Evolutionary conservation across 1,140 invertebrate genomes (phyloP).

Genomic region (Andrena cerasifolii): DNA sequence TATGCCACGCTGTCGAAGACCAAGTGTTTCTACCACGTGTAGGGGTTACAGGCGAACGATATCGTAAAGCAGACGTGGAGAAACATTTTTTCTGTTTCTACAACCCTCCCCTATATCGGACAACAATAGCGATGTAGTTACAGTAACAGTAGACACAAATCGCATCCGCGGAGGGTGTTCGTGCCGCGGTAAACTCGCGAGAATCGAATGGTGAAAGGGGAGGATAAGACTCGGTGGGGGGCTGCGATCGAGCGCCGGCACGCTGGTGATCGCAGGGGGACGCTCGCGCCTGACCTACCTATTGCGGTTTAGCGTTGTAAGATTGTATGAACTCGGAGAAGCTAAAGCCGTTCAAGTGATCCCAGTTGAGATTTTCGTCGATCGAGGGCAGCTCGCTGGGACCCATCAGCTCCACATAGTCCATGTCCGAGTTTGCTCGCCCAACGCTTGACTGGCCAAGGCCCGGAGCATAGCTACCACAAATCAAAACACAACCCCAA

Average conservation of each 20-base stretch:
- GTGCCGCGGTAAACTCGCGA: background rate
- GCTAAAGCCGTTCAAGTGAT: slow-evolving; percentile 74
- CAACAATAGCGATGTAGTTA: background rate
- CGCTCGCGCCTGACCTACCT: slow-evolving; percentile 64
- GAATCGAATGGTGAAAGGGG: slow-evolving; percentile 20
- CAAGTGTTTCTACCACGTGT: background rate
- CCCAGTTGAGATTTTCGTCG: slow-evolving; percentile 80
- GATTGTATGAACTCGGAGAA: slow-evolving; percentile 79
- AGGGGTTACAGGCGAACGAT: background rate
- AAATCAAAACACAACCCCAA: slow-evolving; percentile 82
- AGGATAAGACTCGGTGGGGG: too few species aligned
- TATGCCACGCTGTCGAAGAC: slow-evolving; percentile 5
- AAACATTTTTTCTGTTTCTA: slow-evolving; percentile 13
- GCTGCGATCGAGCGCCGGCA: slow-evolving; percentile 10
- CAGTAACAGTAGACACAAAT: slow-evolving; percentile 33
- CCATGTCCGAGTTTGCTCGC: slow-evolving; percentile 76
- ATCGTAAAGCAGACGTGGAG: background rate
- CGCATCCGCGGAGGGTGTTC: background rate
- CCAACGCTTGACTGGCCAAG: slow-evolving; percentile 78
- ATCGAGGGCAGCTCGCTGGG: slow-evolving; percentile 75
- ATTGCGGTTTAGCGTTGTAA: slow-evolving; percentile 76
- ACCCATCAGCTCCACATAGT: slow-evolving; percentile 79
- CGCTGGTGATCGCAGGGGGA: too few species aligned
- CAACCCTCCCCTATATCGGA: slow-evolving; percentile 51
- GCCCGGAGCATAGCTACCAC: slow-evolving; percentile 81